Evolutionary conservation across 2,888 invertebrate genomes (phyloP).

Genomic region (Peribatodes rhomboidaria): DNA sequence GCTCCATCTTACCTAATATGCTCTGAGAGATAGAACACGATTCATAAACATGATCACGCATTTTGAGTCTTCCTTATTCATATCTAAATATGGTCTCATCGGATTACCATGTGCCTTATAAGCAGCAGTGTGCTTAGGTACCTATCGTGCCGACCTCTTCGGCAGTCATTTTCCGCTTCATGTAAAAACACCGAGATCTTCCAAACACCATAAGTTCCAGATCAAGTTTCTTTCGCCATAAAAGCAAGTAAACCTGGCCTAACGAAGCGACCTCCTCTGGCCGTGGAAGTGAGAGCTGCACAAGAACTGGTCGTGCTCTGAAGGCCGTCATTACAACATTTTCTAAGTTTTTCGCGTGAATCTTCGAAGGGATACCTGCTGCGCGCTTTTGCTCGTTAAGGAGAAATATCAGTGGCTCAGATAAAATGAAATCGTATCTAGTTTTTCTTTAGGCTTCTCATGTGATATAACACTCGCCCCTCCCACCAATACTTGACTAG

Average conservation of each 20-base stretch:
- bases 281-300: constrained; percentile 63
- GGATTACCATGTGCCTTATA: constrained; percentile 23
- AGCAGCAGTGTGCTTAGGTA: background rate
- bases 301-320: constrained; percentile 75
- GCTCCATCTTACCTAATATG: constrained; percentile 23
- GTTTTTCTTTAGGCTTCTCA: constrained; percentile 8
- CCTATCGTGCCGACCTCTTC: background rate
- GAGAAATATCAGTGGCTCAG: constrained; percentile 41
- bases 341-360: constrained; percentile 67
- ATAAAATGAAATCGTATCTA: constrained; percentile 22
- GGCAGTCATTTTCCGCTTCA: constrained; percentile 9
- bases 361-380: constrained; percentile 66
- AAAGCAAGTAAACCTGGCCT: constrained; percentile 55
- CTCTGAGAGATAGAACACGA: constrained; percentile 22
- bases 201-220: constrained; percentile 30
- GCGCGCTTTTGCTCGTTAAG: constrained; percentile 35
- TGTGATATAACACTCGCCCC: background rate
- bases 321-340: constrained; percentile 79
- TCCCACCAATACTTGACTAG: background rate
- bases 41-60: constrained; percentile 23
- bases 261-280: constrained; percentile 64
- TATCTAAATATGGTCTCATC: constrained; percentile 18
- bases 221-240: constrained; percentile 51
- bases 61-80: constrained; percentile 24
- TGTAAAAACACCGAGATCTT: constrained; percentile 28